Evolutionary conservation across 2,113 vertebrate species (phyloP).

Genomic region (Harpagus bidentatus): DNA sequence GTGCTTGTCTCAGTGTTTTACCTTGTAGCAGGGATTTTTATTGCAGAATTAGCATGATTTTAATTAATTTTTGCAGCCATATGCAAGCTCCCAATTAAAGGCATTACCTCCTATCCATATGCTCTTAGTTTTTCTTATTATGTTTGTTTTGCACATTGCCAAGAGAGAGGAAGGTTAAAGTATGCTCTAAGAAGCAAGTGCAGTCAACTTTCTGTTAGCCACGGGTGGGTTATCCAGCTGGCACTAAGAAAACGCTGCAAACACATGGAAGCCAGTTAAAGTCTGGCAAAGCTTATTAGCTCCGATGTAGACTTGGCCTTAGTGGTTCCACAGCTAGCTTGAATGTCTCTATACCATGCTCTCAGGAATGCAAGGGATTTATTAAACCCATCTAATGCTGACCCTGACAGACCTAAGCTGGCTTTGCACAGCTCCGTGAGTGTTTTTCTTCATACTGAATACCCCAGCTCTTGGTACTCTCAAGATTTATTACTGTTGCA

Average conservation of each 20-base stretch:
- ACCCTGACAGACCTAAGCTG: background rate
- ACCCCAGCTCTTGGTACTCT: background rate
- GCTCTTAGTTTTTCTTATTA: background rate
- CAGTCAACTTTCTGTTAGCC: background rate
- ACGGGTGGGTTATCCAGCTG: background rate
- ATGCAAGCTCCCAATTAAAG: constrained; percentile 15
- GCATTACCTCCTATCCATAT: constrained; percentile 3
- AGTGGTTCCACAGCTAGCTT: background rate
- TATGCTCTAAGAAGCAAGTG: background rate
- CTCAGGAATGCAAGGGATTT: background rate
- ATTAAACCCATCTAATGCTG: background rate
- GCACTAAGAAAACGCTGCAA: background rate
- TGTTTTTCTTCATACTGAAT: background rate
- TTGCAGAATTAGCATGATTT: constrained; percentile 3
- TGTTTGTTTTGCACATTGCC: background rate
- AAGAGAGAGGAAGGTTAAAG: background rate
- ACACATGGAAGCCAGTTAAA: background rate
- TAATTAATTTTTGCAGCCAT: constrained; percentile 44
- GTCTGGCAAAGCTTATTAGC: background rate
- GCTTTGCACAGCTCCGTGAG: background rate
- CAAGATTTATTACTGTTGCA: background rate
- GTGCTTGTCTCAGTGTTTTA: background rate
- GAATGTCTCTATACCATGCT: background rate
- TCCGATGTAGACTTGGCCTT: background rate
- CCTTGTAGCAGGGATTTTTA: constrained; percentile 12